Percentiles rank a stretch among this genome's conserved stretches.
Conservation (phyloP, 1,140 invertebrate species). For the Helicoverpa armigera region DNA sequence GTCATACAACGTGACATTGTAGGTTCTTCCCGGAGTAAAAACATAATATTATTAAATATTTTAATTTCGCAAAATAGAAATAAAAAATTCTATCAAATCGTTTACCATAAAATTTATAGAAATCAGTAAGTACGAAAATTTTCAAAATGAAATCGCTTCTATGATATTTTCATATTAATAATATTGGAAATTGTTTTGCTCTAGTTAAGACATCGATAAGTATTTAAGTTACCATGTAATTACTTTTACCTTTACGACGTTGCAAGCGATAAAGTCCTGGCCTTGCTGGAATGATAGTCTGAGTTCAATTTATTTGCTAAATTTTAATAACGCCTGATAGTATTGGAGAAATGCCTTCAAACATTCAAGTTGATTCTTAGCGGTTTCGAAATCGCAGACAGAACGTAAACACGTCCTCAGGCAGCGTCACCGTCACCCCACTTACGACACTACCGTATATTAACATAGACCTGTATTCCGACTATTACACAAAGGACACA, state of each 20-base stretch:
- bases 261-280: neutral
- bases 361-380: conserved; percentile 53
- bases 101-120: neutral
- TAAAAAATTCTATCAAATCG: neutral
- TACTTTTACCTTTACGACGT: neutral
- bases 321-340: conserved; percentile 32
- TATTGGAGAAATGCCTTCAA: conserved; percentile 48
- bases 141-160: neutral
- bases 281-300: neutral
- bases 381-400: conserved; percentile 60
- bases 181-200: too few relatives aligned
- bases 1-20: neutral
- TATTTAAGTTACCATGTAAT: neutral
- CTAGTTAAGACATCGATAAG: too few relatives aligned
- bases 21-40: conserved; percentile 3
- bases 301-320: conserved; percentile 38
- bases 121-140: neutral
- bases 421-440: conserved; percentile 47
- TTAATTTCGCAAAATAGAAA: neutral
- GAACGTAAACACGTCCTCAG: conserved; percentile 52
- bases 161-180: too few relatives aligned
- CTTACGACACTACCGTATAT: conserved; percentile 52
- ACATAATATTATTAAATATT: neutral
- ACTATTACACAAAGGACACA: conserved; percentile 30
- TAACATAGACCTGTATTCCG: conserved; percentile 47